Base-by-base conservation (phyloP, 2,113 vertebrate genomes). In the Nibea coibor region DNA sequence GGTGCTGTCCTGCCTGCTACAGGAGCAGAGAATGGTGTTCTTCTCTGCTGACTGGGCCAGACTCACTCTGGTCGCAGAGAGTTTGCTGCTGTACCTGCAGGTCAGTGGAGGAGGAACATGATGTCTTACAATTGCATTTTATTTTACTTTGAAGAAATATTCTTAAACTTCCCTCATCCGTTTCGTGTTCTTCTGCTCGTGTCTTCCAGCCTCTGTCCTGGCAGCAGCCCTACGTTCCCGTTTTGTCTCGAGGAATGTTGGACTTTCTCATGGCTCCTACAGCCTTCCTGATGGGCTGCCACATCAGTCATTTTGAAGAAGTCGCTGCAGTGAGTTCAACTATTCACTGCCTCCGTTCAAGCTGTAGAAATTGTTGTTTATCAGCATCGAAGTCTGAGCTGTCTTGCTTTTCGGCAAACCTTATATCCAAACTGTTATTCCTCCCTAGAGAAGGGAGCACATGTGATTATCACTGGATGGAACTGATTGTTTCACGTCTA, bases 201-300 rank as follows among this genome's bases (percentile, higher is more conserved):
- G 39, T 85, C 39, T 47, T 48, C 10, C 66, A 97, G 80, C 98
- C 98, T 0, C 93, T 99, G 63, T 95, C 94, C 72, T 99, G 98
- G 98, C 97, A 97, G 82, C 97, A 99, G 89, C 97, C 98, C 0
- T 97, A 96, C 19, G 98, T 98, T 57, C 98, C 98, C 1, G 90
- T 99, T 58, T 93, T 99, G 15, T 95, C 98, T 0, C 83, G 88
- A 4, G 96, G 97, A 59, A 99, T 99, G 98, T 88, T 99, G 91
- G 98, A 99, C 92, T 99, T 99, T 66, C 91, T 99, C 54, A 99
- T 99, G 98, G 98, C 98, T 0, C 98, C 98, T 0, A 99, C 98
- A 0, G 95, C 98, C 28, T 99, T 97, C 71, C 95, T 99, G 53
- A 99, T 99, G 98, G 98, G 98, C 71, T 99, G 98, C 84, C 98